phyloP scores from a whole-genome alignment of 2,888 invertebrate species.

The Clusia tigrina region DNA sequence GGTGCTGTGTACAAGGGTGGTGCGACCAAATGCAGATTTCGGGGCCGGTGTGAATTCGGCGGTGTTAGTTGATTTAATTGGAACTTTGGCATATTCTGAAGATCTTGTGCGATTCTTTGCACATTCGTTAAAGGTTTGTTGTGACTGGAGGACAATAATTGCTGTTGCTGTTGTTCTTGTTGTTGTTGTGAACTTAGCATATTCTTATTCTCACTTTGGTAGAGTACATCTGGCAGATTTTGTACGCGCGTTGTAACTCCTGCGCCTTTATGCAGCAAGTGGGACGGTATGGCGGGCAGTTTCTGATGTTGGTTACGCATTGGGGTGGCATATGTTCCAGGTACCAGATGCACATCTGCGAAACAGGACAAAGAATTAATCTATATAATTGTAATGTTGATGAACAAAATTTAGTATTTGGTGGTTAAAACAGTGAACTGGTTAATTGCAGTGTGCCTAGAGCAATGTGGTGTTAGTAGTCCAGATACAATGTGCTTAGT shows the following conservation, averaged over 20 bases:
- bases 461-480: too few species aligned
- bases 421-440: too few species aligned
- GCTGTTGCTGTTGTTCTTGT: conserved; percentile 21
- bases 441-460: too few species aligned
- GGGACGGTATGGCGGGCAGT: conserved; percentile 29
- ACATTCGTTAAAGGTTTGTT: conserved; percentile 44
- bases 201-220: conserved; percentile 13
- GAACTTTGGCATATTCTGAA: conserved; percentile 44
- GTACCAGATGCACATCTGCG: conserved; percentile 33
- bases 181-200: not conserved
- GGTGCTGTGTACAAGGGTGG: conserved; percentile 46
- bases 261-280: conserved; percentile 9
- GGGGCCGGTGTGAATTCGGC: conserved; percentile 27
- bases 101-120: conserved; percentile 41
- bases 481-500: too few species aligned
- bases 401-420: not conserved
- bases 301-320: conserved; percentile 26
- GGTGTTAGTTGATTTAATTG: conserved; percentile 27
- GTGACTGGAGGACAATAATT: conserved; percentile 21
- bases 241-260: conserved; percentile 15
- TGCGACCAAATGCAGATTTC: conserved; percentile 40
- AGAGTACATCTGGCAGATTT: conserved; percentile 31
- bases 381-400: not conserved
- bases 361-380: not conserved
- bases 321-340: conserved; percentile 40